A percentile compares a stretch with the other conserved stretches of the same genome.
Conservation (phyloP, 1,140 invertebrate species). For the Tetraneura akinire region DNA sequence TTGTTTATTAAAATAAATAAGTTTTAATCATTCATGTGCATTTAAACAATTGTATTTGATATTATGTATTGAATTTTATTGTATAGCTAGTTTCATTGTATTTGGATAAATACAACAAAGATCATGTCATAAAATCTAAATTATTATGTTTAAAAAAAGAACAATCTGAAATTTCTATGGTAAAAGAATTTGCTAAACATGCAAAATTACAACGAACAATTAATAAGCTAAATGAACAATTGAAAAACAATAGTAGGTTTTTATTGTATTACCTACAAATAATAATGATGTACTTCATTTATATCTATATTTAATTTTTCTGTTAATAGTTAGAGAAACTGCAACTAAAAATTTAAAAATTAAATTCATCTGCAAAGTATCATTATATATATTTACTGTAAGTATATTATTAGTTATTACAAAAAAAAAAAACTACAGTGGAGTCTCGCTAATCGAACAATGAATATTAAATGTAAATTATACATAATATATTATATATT, state of each 20-base stretch:
- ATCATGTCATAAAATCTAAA: not conserved
- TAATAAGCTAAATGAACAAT: slow-evolving; percentile 23
- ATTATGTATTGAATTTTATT: not conserved
- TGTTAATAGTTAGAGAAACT: slow-evolving; percentile 21
- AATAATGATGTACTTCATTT: not conserved
- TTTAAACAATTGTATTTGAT: not conserved
- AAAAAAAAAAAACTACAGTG: not conserved
- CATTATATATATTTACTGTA: slow-evolving; percentile 15
- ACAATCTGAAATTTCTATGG: slow-evolving; percentile 17
- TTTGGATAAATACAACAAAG: not conserved
- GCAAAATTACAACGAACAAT: slow-evolving; percentile 31
- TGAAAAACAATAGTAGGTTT: slow-evolving; percentile 22
- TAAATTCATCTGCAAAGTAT: slow-evolving; percentile 16
- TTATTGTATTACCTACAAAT: not conserved
- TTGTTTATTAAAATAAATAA: too few species aligned
- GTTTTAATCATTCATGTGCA: too few species aligned
- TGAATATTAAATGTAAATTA: not conserved
- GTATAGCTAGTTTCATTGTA: not conserved
- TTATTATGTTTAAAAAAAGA: slow-evolving; percentile 15
- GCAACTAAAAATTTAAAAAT: slow-evolving; percentile 38
- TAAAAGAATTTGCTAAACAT: slow-evolving; percentile 35
- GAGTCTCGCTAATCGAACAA: too few species aligned
- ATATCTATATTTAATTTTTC: not conserved
- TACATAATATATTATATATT: not conserved
- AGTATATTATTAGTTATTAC: not conserved